Evolutionary conservation across 2,888 invertebrate genomes (phyloP).

Genomic region (Tupiocoris notatus): DNA sequence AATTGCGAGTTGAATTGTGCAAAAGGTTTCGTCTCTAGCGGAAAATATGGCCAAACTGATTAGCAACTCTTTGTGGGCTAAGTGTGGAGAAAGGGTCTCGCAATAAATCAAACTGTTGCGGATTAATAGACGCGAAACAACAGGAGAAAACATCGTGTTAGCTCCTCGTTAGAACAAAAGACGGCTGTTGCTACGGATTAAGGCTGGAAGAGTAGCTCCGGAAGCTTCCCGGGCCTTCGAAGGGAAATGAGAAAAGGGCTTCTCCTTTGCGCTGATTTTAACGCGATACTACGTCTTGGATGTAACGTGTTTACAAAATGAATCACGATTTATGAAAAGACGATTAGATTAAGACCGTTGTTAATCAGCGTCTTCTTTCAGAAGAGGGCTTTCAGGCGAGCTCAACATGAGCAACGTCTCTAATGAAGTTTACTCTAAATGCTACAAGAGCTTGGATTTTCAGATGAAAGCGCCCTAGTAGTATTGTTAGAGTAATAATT

Average conservation of each 20-base stretch:
- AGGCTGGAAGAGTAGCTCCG: neutral
- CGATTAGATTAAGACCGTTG: constrained; percentile 40
- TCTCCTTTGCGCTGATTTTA: too few relatives aligned
- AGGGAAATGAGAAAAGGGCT: constrained; percentile 21
- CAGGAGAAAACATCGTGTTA: constrained; percentile 28
- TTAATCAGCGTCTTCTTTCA: constrained; percentile 37
- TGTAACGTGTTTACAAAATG: constrained; percentile 40
- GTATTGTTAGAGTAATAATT: too few relatives aligned
- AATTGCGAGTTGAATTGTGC: too few relatives aligned
- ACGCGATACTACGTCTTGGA: neutral
- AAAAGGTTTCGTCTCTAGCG: too few relatives aligned
- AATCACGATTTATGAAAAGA: constrained; percentile 39
- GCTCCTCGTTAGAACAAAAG: constrained; percentile 26
- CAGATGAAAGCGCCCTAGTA: too few relatives aligned
- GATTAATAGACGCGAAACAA: constrained; percentile 12
- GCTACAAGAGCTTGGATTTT: too few relatives aligned
- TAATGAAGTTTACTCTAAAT: constrained; percentile 39
- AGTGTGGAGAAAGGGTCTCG: too few relatives aligned
- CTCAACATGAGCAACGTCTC: neutral
- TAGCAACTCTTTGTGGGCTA: too few relatives aligned
- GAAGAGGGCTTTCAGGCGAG: neutral
- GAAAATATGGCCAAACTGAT: too few relatives aligned
- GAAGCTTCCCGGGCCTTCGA: neutral
- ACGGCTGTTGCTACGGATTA: neutral
- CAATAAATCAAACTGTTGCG: constrained; percentile 15